These are phyloP conservation scores for Catharus ustulatus DNA, from an alignment of 2,797 vertebrate genomes.

Conservation along the genomic window DNA sequence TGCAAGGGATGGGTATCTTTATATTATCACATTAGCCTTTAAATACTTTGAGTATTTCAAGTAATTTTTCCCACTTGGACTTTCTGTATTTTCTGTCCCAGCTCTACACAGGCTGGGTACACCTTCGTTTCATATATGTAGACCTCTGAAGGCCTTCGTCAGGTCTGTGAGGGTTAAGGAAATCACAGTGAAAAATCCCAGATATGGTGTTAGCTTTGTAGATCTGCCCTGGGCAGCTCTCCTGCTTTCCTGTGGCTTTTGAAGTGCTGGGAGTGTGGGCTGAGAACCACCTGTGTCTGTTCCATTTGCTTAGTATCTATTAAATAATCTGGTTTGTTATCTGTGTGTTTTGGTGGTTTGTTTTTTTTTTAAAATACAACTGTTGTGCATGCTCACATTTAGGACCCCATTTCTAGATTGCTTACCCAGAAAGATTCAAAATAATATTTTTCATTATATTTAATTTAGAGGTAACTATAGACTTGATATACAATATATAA, in stretches of 20 bases:
- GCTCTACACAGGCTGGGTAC: rapidly evolving
- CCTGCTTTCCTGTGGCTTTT: background rate
- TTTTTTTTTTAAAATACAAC: background rate
- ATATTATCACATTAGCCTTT: rapidly evolving
- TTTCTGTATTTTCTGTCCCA: background rate
- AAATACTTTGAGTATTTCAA: background rate
- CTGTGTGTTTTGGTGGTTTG: background rate
- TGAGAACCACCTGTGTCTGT: background rate
- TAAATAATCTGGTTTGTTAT: background rate
- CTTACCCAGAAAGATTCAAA: background rate
- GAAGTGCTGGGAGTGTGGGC: background rate
- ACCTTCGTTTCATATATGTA: background rate
- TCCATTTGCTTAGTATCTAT: rapidly evolving
- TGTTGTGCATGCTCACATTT: rapidly evolving
- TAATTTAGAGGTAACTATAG: background rate
- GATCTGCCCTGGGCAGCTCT: background rate
- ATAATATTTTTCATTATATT: background rate
- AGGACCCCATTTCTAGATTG: background rate
- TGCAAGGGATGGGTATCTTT: rapidly evolving
- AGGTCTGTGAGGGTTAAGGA: background rate
- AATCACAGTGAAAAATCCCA: background rate
- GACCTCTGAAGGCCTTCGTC: background rate
- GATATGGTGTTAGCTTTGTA: rapidly evolving
- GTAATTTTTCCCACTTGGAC: background rate
- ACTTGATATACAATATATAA: background rate